phyloP scores from a whole-genome alignment of 2,113 vertebrate species.

The Aramus guarauna region DNA sequence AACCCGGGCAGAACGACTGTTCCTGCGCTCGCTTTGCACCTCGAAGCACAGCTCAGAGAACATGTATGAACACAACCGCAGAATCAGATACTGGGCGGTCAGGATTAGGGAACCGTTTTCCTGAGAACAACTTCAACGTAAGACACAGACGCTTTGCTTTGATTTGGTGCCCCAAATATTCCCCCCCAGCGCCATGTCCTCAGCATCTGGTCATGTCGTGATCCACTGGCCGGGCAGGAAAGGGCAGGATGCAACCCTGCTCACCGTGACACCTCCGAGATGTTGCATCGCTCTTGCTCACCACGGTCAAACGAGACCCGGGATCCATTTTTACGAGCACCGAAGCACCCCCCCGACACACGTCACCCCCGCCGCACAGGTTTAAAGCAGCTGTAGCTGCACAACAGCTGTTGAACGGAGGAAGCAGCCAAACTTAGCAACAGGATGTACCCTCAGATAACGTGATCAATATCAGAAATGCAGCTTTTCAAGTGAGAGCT shows the following conservation, averaged over 20 bases:
- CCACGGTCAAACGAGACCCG: rapidly evolving
- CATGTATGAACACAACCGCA: neutral
- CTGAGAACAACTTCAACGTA: neutral
- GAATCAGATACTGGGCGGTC: neutral
- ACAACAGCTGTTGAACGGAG: slow-evolving; percentile 32
- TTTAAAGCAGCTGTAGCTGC: slow-evolving; percentile 5
- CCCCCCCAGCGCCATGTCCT: rapidly evolving
- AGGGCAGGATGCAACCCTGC: neutral
- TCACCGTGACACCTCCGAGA: rapidly evolving
- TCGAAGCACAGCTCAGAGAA: neutral
- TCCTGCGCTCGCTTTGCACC: neutral
- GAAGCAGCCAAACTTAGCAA: slow-evolving; percentile 51
- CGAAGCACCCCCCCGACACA: neutral
- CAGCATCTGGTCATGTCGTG: rapidly evolving
- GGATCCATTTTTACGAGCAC: neutral
- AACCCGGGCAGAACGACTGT: rapidly evolving
- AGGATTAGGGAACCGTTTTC: neutral
- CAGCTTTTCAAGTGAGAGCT: neutral
- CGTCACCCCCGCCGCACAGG: neutral
- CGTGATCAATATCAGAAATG: slow-evolving; percentile 52
- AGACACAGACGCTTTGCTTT: neutral
- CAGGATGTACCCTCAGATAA: slow-evolving; percentile 67
- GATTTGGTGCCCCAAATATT: neutral
- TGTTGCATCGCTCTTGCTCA: rapidly evolving
- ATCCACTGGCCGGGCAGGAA: neutral